Conservation (phyloP, 2,888 invertebrate genomes). For the Marronus borbonicus region DNA sequence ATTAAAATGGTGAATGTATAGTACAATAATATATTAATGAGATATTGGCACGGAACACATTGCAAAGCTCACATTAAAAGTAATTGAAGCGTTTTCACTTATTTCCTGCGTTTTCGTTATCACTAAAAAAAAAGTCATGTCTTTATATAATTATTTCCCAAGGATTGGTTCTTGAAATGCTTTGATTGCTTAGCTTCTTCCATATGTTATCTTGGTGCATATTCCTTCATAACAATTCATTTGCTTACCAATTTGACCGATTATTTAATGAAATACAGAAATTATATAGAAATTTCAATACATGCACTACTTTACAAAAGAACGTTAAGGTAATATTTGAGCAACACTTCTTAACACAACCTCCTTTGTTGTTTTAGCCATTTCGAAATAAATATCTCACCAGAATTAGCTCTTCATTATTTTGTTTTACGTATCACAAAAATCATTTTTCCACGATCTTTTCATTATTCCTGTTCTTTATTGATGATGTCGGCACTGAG, state of each 20-base stretch:
- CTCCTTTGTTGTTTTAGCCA: background rate
- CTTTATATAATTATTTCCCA: slow-evolving; percentile 20
- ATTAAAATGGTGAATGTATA: slow-evolving; percentile 8
- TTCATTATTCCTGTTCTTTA: slow-evolving; percentile 36
- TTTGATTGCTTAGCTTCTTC: background rate
- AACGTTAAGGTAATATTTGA: background rate
- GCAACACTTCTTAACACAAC: background rate
- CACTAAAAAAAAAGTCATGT: slow-evolving; percentile 34
- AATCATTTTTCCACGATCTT: background rate
- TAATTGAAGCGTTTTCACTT: slow-evolving; percentile 50
- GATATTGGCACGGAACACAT: slow-evolving; percentile 51
- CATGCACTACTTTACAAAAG: background rate
- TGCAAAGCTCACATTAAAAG: slow-evolving; percentile 51
- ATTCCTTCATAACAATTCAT: slow-evolving; percentile 11
- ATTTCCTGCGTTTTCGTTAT: slow-evolving; percentile 32
- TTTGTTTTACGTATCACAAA: slow-evolving; percentile 45
- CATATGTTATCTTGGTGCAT: background rate
- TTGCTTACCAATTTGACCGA: no score
- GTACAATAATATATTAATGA: slow-evolving; percentile 30
- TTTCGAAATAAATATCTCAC: no score
- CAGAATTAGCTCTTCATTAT: background rate
- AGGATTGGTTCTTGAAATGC: slow-evolving; percentile 11
- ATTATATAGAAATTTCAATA: background rate
- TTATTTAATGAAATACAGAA: background rate
- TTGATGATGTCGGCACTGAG: slow-evolving; percentile 66